Conservation (phyloP, 2,113 vertebrate genomes). For the Labeo catla region DNA sequence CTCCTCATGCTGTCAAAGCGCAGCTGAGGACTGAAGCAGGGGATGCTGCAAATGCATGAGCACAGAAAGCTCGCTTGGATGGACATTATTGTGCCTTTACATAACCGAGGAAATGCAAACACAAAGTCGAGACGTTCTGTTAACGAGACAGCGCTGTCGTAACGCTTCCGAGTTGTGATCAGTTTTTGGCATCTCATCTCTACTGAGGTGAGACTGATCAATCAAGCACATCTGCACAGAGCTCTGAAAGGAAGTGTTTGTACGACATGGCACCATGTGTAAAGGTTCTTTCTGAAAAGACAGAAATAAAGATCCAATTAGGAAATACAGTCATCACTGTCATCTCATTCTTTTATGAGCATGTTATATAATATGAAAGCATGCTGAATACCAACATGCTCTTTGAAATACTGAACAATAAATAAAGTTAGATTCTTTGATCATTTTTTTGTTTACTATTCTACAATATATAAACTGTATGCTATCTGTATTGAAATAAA, state of each 20-base stretch:
- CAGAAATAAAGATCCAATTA: not conserved
- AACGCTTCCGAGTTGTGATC: not conserved
- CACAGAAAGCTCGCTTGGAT: not conserved
- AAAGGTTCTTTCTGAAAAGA: not conserved
- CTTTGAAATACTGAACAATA: not conserved
- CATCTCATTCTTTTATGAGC: not conserved
- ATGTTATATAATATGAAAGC: not conserved
- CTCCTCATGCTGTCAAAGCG: not conserved
- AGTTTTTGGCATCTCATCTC: conserved; percentile 10
- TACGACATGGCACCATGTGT: no score
- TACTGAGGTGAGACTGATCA: conserved; percentile 1
- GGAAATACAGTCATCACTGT: not conserved
- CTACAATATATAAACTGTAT: not conserved
- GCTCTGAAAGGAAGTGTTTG: not conserved
- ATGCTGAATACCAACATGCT: not conserved
- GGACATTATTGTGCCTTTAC: not conserved
- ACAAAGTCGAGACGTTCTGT: not conserved
- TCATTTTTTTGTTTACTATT: not conserved
- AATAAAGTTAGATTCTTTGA: not conserved
- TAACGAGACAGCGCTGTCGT: conserved; percentile 1
- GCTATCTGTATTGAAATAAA: no score
- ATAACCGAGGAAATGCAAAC: conserved; percentile 1
- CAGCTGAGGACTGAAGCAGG: not conserved
- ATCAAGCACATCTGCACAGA: conserved; percentile 6
- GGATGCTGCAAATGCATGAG: not conserved